Percentiles rank a stretch among this genome's conserved stretches.
Conservation (phyloP, 2,888 invertebrate genomes). For the Artemia sinica region DNA sequence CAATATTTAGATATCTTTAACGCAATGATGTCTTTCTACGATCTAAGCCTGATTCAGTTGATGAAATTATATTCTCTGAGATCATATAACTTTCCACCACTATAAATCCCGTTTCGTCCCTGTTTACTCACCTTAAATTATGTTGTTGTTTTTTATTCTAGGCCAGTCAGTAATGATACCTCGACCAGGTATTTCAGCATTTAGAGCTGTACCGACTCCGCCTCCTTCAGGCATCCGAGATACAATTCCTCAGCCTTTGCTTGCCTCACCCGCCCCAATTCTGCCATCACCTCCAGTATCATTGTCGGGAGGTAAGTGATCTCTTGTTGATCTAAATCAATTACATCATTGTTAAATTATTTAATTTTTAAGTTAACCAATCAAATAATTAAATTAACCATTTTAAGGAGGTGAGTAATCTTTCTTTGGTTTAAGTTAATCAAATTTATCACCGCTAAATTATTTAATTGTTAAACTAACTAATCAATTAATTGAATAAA, state of each 20-base stretch:
- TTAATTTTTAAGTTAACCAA: too few species aligned
- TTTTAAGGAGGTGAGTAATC: too few species aligned
- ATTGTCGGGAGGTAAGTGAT: neutral
- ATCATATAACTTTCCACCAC: too few species aligned
- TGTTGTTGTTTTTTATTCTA: neutral
- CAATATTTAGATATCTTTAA: neutral
- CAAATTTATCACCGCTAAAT: too few species aligned
- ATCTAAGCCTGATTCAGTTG: slow-evolving; percentile 5
- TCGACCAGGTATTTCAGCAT: neutral
- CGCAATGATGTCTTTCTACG: slow-evolving; percentile 4
- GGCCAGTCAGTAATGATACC: slow-evolving; percentile 10
- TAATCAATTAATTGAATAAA: too few species aligned
- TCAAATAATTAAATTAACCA: too few species aligned
- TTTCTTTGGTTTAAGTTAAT: too few species aligned
- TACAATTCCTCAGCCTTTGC: neutral
- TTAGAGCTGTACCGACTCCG: neutral
- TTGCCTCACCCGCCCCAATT: slow-evolving; percentile 1
- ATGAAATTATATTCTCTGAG: neutral
- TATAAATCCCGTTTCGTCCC: too few species aligned
- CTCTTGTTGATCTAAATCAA: too few species aligned
- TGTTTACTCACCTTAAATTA: neutral
- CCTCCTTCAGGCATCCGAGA: neutral
- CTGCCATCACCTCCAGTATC: slow-evolving; percentile 2
- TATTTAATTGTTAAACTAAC: too few species aligned
- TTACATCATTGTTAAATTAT: too few species aligned